These are phyloP conservation scores for Salmo trutta DNA, from an alignment of 2,797 vertebrate genomes.

Conservation along the genomic window DNA sequence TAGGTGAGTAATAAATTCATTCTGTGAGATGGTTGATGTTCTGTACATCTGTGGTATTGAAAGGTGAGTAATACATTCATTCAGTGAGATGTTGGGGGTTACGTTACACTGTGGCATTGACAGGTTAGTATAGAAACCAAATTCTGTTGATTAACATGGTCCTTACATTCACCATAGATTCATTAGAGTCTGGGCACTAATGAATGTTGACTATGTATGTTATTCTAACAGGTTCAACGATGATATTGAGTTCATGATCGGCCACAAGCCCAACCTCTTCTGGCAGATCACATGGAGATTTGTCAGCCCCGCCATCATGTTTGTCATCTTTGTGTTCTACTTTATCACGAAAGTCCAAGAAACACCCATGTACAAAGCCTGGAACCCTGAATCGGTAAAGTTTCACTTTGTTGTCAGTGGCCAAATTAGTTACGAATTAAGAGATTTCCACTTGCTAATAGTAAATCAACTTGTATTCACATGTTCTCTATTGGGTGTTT, in stretches of 20 bases:
- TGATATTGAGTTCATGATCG: conserved; percentile 90
- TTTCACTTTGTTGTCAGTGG: background rate
- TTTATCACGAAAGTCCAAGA: conserved; percentile 79
- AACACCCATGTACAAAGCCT: conserved; percentile 77
- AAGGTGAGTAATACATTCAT: too few species aligned
- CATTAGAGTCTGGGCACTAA: background rate
- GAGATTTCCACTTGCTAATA: background rate
- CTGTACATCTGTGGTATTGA: too few species aligned
- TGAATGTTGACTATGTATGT: background rate
- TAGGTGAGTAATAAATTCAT: conserved; percentile 72
- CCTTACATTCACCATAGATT: background rate
- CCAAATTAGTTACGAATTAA: background rate
- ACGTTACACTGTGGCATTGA: too few species aligned
- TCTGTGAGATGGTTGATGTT: too few species aligned
- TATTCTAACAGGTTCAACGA: conserved; percentile 81
- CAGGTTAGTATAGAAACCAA: too few species aligned
- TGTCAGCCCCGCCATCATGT: conserved; percentile 87
- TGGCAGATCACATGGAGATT: conserved; percentile 88
- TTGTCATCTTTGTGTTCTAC: conserved; percentile 87
- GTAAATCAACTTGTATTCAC: background rate
- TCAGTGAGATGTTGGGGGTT: too few species aligned
- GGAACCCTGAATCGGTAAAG: conserved; percentile 84
- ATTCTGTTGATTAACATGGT: background rate
- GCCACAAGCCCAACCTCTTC: conserved; percentile 91
- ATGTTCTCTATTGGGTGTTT: background rate